Conservation (phyloP, 1,140 invertebrate genomes). For the Hyles vespertilio region DNA sequence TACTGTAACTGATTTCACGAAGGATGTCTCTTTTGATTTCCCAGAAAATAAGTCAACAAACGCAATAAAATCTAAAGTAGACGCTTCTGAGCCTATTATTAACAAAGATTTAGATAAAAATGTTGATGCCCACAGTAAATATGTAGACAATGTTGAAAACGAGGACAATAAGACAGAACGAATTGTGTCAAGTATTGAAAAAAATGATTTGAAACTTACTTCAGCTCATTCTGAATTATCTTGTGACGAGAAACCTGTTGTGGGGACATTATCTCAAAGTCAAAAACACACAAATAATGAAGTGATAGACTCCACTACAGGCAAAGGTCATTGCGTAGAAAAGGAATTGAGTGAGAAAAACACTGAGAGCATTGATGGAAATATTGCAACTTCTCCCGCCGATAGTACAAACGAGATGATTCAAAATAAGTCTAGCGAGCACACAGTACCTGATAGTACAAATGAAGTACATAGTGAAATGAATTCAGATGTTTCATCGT, state of each 20-base stretch:
- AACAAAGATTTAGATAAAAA: conserved; percentile 1
- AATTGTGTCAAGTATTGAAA: no score
- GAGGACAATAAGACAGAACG: no score
- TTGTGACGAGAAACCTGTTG: no score
- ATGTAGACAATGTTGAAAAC: no score
- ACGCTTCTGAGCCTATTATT: not conserved
- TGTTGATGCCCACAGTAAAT: no score
- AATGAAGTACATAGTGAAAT: conserved; percentile 38
- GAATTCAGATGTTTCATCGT: conserved; percentile 47
- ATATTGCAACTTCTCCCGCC: conserved; percentile 31
- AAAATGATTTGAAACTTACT: no score
- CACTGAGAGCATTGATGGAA: conserved; percentile 10
- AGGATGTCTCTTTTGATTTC: conserved; percentile 30
- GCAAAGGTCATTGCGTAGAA: conserved; percentile 2
- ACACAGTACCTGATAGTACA: conserved; percentile 43
- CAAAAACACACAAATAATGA: conserved; percentile 21
- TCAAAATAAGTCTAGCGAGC: conserved; percentile 14
- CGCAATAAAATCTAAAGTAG: no score
- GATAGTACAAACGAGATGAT: conserved; percentile 50
- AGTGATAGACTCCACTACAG: conserved; percentile 45
- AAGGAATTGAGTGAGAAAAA: conserved; percentile 1
- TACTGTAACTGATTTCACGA: conserved; percentile 29
- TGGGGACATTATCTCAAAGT: no score
- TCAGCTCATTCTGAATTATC: no score
- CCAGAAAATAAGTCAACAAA: no score